Evolutionary conservation across 37 sponge, comb jelly and placozoan species (phyloP).

Genomic region (Tethya wilhelma): DNA sequence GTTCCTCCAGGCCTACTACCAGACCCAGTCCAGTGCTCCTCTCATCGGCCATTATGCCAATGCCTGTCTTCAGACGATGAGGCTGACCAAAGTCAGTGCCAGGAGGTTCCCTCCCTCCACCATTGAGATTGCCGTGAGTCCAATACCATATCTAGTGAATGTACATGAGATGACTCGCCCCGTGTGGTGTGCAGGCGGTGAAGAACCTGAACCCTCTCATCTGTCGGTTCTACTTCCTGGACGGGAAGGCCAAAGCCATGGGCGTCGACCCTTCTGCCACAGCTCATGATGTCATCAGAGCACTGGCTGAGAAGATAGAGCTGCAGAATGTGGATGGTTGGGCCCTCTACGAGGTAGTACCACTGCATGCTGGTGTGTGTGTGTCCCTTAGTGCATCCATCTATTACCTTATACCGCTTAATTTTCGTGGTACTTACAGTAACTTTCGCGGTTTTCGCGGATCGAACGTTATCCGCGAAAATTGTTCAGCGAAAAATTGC

Average conservation of each 20-base stretch:
- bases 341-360: constrained; percentile 89
- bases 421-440: no score
- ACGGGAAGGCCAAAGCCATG: constrained; percentile 95
- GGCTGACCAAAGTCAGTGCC: constrained; percentile 75
- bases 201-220: constrained; percentile 82
- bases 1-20: constrained; percentile 89
- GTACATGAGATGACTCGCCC: neutral
- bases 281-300: constrained; percentile 79
- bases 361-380: neutral
- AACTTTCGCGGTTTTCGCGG: no score
- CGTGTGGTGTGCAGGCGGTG: constrained; percentile 61
- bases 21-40: constrained; percentile 35
- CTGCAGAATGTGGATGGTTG: constrained; percentile 92
- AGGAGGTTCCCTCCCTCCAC: constrained; percentile 84
- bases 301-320: constrained; percentile 88
- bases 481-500: no score
- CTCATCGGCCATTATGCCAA: constrained; percentile 62
- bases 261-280: constrained; percentile 88
- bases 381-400: neutral
- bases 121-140: constrained; percentile 93
- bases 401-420: no score
- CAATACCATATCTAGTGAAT: neutral
- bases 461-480: no score
- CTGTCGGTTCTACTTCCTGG: constrained; percentile 97
- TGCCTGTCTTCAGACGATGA: constrained; percentile 73